A percentile compares a stretch with the other conserved stretches of the same genome.
Conservation (phyloP, 2,797 vertebrate genomes). For the Rallus crepitans region DNA sequence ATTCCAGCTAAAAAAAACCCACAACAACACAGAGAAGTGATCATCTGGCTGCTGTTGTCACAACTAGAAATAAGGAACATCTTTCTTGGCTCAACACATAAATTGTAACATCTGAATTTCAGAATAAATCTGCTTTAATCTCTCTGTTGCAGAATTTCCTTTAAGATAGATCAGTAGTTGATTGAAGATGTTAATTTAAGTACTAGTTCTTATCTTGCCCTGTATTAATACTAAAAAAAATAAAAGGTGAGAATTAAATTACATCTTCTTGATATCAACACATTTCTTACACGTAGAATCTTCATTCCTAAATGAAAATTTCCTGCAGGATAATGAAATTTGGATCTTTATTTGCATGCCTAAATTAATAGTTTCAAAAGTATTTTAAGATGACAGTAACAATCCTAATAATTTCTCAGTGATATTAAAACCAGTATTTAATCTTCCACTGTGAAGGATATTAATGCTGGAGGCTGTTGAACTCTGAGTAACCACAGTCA, state of each 20-base stretch:
- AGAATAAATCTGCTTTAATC: not conserved
- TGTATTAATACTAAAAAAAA: rapidly evolving
- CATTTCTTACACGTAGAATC: not conserved
- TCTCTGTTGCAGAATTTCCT: not conserved
- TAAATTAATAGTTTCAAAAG: not conserved
- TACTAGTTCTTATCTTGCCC: not conserved
- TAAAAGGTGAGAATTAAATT: not conserved
- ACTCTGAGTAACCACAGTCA: not conserved
- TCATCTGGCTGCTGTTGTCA: not conserved
- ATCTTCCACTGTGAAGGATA: not conserved
- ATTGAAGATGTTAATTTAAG: not conserved
- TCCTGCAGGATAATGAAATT: not conserved
- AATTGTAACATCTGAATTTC: not conserved
- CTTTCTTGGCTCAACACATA: not conserved
- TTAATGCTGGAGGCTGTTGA: not conserved
- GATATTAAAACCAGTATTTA: not conserved
- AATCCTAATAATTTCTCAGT: not conserved
- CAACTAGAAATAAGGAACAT: not conserved
- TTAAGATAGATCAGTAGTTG: not conserved
- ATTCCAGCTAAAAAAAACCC: not conserved
- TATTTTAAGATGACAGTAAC: not conserved
- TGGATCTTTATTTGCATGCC: not conserved
- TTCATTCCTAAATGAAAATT: not conserved
- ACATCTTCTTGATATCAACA: not conserved
- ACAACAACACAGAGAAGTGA: not conserved